phyloP scores from a whole-genome alignment of 2,797 vertebrate species.

The Xerus rutilus region DNA sequence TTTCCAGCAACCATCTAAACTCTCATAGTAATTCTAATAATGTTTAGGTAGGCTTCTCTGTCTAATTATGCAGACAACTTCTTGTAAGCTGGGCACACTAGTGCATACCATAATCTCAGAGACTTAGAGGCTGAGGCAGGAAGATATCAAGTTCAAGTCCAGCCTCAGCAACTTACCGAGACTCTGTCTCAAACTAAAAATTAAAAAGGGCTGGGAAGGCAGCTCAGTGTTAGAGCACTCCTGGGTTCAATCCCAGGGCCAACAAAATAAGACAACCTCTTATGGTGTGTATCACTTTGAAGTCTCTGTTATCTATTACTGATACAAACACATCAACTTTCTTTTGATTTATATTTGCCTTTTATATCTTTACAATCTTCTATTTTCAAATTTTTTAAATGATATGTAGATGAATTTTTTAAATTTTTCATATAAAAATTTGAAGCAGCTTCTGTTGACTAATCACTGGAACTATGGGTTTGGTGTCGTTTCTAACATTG shows the following conservation, averaged over 20 bases:
- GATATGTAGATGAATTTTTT: not conserved
- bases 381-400: slow-evolving; percentile 39
- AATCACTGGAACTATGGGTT: not conserved
- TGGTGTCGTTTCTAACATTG: not conserved
- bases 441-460: not conserved
- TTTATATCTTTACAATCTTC: not conserved
- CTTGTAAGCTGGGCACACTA: not conserved
- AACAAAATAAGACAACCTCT: no score
- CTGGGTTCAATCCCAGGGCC: no score
- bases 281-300: not conserved
- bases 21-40: slow-evolving; percentile 17
- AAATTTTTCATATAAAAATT: not conserved
- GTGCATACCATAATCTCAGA: no score
- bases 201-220: no score
- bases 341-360: not conserved
- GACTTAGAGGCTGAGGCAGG: no score
- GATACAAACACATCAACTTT: not conserved
- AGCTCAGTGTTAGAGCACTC: no score
- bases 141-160: no score
- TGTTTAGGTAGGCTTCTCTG: not conserved
- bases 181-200: no score
- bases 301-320: not conserved
- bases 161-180: no score
- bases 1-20: not conserved
- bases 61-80: not conserved